Conservation (phyloP, 2,888 invertebrate genomes). For the Leucoma salicis region DNA sequence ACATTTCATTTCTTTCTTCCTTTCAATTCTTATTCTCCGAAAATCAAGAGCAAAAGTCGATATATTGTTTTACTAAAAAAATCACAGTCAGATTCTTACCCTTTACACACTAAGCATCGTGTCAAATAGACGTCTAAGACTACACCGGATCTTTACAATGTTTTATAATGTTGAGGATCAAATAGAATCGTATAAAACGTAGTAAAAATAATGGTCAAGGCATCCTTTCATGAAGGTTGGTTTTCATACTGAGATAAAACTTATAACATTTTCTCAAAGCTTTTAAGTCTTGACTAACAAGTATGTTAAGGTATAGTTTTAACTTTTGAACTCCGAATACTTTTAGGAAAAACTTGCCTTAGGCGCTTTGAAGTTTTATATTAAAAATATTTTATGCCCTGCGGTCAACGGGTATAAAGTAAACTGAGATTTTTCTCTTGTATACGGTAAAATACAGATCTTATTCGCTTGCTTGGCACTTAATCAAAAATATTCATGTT, state of each 20-base stretch:
- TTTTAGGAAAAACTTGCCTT: conserved; percentile 18
- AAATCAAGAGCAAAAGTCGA: too few relatives aligned
- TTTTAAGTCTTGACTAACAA: not conserved
- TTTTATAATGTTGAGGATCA: too few relatives aligned
- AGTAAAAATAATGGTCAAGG: too few relatives aligned
- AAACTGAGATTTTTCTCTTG: conserved; percentile 19
- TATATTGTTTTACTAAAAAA: too few relatives aligned
- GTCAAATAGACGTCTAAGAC: too few relatives aligned
- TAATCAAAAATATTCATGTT: conserved; percentile 5
- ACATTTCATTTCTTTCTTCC: too few relatives aligned
- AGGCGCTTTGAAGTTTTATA: conserved; percentile 23
- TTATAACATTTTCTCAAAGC: not conserved
- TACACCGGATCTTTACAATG: too few relatives aligned
- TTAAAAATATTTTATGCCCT: conserved; percentile 23
- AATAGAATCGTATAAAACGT: too few relatives aligned
- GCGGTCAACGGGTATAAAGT: conserved; percentile 22
- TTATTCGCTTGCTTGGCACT: conserved; percentile 17
- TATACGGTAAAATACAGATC: conserved; percentile 10
- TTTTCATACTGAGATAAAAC: not conserved
- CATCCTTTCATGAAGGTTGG: too few relatives aligned
- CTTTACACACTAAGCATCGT: too few relatives aligned
- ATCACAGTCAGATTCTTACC: too few relatives aligned
- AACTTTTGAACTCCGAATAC: conserved; percentile 11
- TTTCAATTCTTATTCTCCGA: too few relatives aligned
- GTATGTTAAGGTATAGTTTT: not conserved